These are phyloP conservation scores for Busseola fusca DNA, from an alignment of 2,888 invertebrate species.

Conservation along the genomic window DNA sequence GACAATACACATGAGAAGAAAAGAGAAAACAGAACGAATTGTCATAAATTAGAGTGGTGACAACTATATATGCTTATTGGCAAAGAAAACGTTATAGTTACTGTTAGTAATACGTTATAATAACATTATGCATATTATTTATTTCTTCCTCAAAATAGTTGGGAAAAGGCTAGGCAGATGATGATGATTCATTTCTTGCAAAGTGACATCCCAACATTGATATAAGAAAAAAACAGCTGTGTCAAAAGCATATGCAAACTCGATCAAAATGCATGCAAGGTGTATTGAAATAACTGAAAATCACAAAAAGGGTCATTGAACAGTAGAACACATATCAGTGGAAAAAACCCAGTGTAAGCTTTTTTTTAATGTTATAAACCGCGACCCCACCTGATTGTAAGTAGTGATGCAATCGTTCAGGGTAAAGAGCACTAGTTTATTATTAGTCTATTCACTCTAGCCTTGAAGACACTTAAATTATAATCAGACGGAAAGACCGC, in stretches of 20 bases:
- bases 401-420: too few relatives aligned
- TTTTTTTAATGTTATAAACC: too few relatives aligned
- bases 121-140: background rate
- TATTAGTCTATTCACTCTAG: too few relatives aligned
- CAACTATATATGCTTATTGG: background rate
- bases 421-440: too few relatives aligned
- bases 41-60: conserved; percentile 18
- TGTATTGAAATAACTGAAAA: background rate
- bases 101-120: background rate
- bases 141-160: background rate
- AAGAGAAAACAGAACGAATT: conserved; percentile 28
- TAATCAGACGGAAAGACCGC: too few relatives aligned
- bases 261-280: background rate
- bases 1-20: background rate
- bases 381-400: too few relatives aligned
- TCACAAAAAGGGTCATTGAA: background rate
- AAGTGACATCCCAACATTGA: too few relatives aligned
- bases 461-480: too few relatives aligned
- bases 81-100: background rate
- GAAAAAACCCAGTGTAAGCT: background rate
- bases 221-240: background rate
- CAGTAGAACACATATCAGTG: background rate
- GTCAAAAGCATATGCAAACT: background rate
- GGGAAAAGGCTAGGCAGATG: too few relatives aligned
- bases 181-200: background rate